phyloP scores from a whole-genome alignment of 2,888 invertebrate species.

The Agrotis clavis region DNA sequence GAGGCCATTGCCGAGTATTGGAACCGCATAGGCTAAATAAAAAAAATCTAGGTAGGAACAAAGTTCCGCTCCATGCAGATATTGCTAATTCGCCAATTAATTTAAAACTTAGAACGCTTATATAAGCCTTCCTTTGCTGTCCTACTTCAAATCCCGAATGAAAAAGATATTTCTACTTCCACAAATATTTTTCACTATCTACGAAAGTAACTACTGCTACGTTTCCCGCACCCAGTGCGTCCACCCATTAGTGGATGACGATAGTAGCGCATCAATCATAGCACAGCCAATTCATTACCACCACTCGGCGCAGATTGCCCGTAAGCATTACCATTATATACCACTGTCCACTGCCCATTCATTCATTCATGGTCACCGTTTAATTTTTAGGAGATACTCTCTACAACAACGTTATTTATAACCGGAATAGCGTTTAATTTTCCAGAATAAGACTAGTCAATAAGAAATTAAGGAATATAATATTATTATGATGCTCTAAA shows the following conservation, averaged over 20 bases:
- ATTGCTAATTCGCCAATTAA: no score
- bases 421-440: no score
- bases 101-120: no score
- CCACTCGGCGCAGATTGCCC: conserved; percentile 87
- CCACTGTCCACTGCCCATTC: conserved; percentile 38
- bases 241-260: conserved; percentile 84
- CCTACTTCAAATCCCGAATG: no score
- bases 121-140: no score
- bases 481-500: no score
- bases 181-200: background rate
- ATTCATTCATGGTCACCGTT: conserved; percentile 31
- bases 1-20: no score
- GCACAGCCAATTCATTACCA: conserved; percentile 88
- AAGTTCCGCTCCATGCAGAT: no score
- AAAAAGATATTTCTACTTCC: background rate
- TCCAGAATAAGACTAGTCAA: background rate
- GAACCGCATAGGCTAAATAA: no score
- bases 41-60: no score
- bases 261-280: conserved; percentile 86
- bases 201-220: conserved; percentile 45
- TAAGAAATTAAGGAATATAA: background rate
- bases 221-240: conserved; percentile 73
- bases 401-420: no score
- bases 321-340: conserved; percentile 53
- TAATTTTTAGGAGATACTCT: conserved; percentile 1